Evolutionary conservation across 2,888 invertebrate genomes (phyloP), one percentile per base, ranked within the genome.

Genomic region (Eledone cirrhosa): DNA sequence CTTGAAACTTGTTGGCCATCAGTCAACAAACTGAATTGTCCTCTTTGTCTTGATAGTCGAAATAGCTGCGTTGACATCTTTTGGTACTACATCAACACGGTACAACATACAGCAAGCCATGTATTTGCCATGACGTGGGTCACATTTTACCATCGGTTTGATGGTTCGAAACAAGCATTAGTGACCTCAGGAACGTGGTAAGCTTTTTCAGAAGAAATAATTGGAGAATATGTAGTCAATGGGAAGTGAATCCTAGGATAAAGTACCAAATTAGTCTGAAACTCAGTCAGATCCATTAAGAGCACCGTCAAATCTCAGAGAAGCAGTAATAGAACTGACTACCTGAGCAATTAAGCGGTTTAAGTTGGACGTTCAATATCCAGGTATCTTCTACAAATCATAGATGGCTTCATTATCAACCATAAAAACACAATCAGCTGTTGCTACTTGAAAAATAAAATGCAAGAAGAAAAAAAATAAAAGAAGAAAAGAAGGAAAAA

Each of bases 341-440:
- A n/a, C n/a, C n/a, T n/a, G n/a, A n/a, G n/a, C n/a, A n/a, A n/a
- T n/a, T n/a, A n/a, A n/a, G n/a, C 95, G 53, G 94, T 96, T 90
- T 96, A 96, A 86, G 95, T 94, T 0, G 96, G 96, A 69, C 95
- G 92, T 87, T 94, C 96, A 80, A 97, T 95, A 83, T 94, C 94
- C 77, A 97, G 92, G 86, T 95, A 95, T 13, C 31, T 67, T 48
- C 95, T 93, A 91, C 97, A 97, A 85, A 97, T 33, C 33, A 74
- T 74, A 74, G 47, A 74, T 74, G 14, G 74, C 74, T 19, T 74
- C 74, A 24, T 97, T 97, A 92, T 97, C 97, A 75, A 92, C 95
- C 97, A 97, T 97, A 92, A 97, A 97, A 75, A 97, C 96, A 91
- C 97, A 97, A 92, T 97, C 97, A 0, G 97, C 95, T 0, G 97